A percentile compares a stretch with the other conserved stretches of the same genome.
Conservation (phyloP, 2,113 vertebrate genomes). For the Otolemur garnettii region DNA sequence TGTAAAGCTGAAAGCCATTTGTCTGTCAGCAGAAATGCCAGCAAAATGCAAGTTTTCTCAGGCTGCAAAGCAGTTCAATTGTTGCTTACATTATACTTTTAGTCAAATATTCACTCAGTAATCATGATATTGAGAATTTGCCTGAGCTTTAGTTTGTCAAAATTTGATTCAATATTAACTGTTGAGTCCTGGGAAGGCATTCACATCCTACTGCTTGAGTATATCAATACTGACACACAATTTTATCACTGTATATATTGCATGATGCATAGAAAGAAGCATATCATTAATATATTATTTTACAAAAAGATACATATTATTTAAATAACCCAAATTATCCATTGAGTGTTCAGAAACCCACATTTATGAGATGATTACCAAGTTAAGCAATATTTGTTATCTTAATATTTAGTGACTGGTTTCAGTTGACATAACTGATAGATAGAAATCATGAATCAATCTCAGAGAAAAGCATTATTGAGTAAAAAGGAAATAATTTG, state of each 20-base stretch:
- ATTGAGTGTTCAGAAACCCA: not conserved
- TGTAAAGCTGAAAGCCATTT: not conserved
- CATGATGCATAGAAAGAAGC: not conserved
- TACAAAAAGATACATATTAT: not conserved
- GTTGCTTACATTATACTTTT: not conserved
- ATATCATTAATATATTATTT: not conserved
- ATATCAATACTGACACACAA: not conserved
- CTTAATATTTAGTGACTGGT: not conserved
- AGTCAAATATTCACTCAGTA: slow-evolving; percentile 5
- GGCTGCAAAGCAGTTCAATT: not conserved
- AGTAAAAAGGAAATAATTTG: not conserved
- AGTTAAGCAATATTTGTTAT: not conserved
- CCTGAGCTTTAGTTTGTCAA: not conserved
- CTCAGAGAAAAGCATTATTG: not conserved
- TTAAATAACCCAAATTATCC: not conserved
- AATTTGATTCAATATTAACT: not conserved
- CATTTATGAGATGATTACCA: not conserved
- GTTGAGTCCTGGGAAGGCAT: not conserved
- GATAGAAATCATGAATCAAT: slow-evolving; percentile 1
- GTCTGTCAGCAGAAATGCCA: slow-evolving; percentile 45
- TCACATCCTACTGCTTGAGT: not conserved
- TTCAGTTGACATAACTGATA: not conserved
- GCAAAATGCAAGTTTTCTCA: not conserved
- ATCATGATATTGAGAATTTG: not conserved
- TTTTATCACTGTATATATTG: not conserved